Evolutionary conservation across 2,113 vertebrate species (phyloP).

Genomic region (Puffinus mauretanicus): DNA sequence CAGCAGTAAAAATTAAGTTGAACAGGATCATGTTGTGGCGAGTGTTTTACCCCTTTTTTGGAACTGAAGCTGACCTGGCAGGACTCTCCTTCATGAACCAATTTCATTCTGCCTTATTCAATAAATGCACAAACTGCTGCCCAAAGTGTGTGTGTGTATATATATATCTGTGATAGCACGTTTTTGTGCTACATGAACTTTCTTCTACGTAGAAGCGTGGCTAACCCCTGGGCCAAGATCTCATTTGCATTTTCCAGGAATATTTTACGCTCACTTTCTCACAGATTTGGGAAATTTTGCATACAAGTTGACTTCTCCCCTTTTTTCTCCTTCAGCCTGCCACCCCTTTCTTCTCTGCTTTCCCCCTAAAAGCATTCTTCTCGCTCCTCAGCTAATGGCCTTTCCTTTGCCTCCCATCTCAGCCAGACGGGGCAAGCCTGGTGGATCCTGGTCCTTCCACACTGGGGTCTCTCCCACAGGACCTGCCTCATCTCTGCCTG

Average conservation of each 20-base stretch:
- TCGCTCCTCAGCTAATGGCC: background rate
- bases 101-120: background rate
- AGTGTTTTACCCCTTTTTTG: background rate
- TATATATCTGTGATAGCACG: background rate
- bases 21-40: background rate
- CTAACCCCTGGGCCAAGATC: background rate
- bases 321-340: background rate
- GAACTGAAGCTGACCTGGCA: background rate
- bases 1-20: background rate
- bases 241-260: background rate
- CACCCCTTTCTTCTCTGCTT: background rate
- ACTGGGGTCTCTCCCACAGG: background rate
- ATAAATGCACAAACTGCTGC: background rate
- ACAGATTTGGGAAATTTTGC: background rate
- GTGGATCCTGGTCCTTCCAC: background rate
- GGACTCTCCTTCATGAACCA: background rate
- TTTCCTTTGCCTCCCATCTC: background rate
- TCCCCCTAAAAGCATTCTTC: background rate
- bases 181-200: background rate
- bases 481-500: background rate
- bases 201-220: background rate
- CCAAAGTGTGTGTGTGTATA: background rate
- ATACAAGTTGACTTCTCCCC: background rate
- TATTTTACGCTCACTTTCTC: background rate
- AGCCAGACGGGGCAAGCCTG: background rate